These are phyloP conservation scores for Eumacrocentrus americanus DNA, from an alignment of 2,888 invertebrate species.

Conservation along the genomic window DNA sequence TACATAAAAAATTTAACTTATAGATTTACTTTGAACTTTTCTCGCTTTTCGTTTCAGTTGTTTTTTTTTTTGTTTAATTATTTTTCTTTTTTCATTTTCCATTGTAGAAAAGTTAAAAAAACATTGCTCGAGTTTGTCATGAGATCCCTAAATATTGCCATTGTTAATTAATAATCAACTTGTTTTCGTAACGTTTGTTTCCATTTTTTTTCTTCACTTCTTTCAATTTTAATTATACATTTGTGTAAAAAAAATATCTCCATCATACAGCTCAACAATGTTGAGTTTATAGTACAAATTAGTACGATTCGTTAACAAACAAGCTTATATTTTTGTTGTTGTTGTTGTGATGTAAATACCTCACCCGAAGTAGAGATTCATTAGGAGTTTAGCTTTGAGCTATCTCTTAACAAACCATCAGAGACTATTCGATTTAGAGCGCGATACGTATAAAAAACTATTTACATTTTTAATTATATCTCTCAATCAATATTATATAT, in stretches of 20 bases:
- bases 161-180: constrained; percentile 21
- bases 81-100: constrained; percentile 13
- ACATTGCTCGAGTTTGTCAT: constrained; percentile 33
- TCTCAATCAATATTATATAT: constrained; percentile 18
- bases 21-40: constrained; percentile 40
- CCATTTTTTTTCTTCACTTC: constrained; percentile 11
- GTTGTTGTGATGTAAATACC: constrained; percentile 1
- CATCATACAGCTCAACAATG: constrained; percentile 38
- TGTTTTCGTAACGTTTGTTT: constrained; percentile 14
- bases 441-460: constrained; percentile 51
- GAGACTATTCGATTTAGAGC: constrained; percentile 30
- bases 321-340: constrained; percentile 10
- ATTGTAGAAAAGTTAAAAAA: constrained; percentile 39
- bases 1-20: constrained; percentile 39
- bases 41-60: constrained; percentile 18
- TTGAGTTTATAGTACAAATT: constrained; percentile 17
- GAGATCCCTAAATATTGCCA: constrained; percentile 39
- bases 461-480: constrained; percentile 47
- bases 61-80: constrained; percentile 17
- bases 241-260: constrained; percentile 40
- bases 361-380: constrained; percentile 16
- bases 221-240: constrained; percentile 32
- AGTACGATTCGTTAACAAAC: constrained; percentile 27
- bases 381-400: constrained; percentile 10
- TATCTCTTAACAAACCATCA: constrained; percentile 21